These are phyloP conservation scores for Aphaenogaster ashmeadi DNA, from an alignment of 1,140 invertebrate genomes.

Conservation along the genomic window DNA sequence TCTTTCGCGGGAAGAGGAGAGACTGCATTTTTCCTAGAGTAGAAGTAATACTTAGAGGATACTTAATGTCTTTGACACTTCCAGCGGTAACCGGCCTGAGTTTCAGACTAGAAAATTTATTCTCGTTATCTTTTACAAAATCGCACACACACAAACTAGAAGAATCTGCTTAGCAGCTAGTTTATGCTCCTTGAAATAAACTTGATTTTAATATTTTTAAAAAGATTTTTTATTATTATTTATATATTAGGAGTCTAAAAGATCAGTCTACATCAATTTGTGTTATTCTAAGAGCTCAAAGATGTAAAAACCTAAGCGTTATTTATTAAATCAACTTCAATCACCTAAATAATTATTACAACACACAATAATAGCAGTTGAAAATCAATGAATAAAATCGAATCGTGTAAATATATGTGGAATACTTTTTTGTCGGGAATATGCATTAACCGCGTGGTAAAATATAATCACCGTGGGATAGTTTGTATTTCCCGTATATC, in stretches of 20 bases:
- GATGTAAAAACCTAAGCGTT: background rate
- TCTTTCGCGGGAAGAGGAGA: background rate
- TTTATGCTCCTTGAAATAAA: background rate
- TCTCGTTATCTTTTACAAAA: constrained; percentile 17
- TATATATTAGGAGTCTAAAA: background rate
- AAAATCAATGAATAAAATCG: background rate
- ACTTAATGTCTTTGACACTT: constrained; percentile 30
- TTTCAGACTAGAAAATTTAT: constrained; percentile 2
- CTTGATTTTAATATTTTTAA: background rate
- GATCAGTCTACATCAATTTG: background rate
- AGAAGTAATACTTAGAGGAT: constrained; percentile 19
- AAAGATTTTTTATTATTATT: background rate
- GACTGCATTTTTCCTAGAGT: background rate
- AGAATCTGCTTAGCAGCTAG: background rate
- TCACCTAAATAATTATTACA: background rate
- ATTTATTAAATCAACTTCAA: background rate
- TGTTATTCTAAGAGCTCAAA: background rate
- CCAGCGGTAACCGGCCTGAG: background rate
- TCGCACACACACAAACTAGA: background rate
- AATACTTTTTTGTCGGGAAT: background rate
- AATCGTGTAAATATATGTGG: background rate
- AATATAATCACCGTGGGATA: background rate
- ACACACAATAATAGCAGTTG: background rate
- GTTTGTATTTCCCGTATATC: constrained; percentile 18
- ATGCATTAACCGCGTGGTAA: background rate